A percentile compares a stretch with the other conserved stretches of the same genome.
Conservation (phyloP, 2,888 invertebrate genomes). For the Griposia aprilina region DNA sequence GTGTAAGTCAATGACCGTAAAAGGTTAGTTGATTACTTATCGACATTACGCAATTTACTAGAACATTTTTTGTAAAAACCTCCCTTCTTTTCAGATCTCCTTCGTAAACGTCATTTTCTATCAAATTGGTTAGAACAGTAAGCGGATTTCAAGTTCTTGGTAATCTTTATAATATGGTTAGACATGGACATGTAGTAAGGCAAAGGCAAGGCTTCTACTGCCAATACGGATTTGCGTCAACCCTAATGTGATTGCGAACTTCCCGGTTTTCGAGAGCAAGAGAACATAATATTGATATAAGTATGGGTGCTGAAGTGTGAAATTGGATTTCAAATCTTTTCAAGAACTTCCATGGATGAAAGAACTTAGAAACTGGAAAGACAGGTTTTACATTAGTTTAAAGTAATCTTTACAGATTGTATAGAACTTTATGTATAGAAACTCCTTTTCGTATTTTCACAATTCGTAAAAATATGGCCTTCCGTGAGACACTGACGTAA, state of each 20-base stretch:
- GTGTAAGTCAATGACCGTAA: too few species aligned
- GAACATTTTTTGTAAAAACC: too few species aligned
- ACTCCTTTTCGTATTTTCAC: background rate
- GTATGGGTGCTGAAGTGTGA: conserved; percentile 45
- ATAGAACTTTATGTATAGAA: background rate
- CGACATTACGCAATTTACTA: too few species aligned
- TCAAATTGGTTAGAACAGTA: conserved; percentile 53
- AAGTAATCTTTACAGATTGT: background rate
- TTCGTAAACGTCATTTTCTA: conserved; percentile 3
- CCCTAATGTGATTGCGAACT: conserved; percentile 65
- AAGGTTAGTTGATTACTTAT: too few species aligned
- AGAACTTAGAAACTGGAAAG: conserved; percentile 24
- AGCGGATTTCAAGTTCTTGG: conserved; percentile 54
- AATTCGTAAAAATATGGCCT: background rate
- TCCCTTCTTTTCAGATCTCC: background rate
- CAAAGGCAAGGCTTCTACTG: conserved; percentile 58
- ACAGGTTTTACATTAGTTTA: conserved; percentile 19
- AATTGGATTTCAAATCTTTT: conserved; percentile 61
- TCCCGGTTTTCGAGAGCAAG: conserved; percentile 42
- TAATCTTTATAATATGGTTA: conserved; percentile 62
- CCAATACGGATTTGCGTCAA: conserved; percentile 62
- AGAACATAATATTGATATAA: conserved; percentile 58
- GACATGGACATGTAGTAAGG: conserved; percentile 42
- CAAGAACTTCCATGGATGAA: conserved; percentile 41
- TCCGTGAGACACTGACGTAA: background rate